A percentile compares a stretch with the other conserved stretches of the same genome.
Evolutionary conservation across 1,140 invertebrate species (phyloP).

Genomic region (Eubasilissa regina): DNA sequence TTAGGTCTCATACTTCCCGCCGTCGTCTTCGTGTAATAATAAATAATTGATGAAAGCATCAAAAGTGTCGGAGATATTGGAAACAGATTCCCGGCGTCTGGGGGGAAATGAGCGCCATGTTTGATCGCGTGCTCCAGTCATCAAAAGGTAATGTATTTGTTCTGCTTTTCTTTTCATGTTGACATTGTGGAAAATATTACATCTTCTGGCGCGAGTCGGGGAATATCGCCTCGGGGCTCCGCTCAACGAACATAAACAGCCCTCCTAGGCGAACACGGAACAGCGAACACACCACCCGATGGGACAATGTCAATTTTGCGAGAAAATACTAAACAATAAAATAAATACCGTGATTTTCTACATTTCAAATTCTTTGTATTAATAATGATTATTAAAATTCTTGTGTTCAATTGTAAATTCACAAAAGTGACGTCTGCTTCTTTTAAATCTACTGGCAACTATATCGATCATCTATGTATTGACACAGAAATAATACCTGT

Average conservation of each 20-base stretch:
- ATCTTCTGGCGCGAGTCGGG: slow-evolving; percentile 11
- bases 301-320: neutral
- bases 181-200: slow-evolving; percentile 49
- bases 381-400: too few relatives aligned
- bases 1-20: too few relatives aligned
- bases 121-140: slow-evolving; percentile 29
- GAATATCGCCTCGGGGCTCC: slow-evolving; percentile 36
- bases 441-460: too few relatives aligned
- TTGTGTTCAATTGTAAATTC: too few relatives aligned
- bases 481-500: too few relatives aligned
- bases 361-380: too few relatives aligned
- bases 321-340: neutral
- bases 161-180: slow-evolving; percentile 49
- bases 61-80: slow-evolving; percentile 5
- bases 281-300: neutral
- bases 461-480: too few relatives aligned
- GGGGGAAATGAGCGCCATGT: slow-evolving; percentile 15
- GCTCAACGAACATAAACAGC: slow-evolving; percentile 38
- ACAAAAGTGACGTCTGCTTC: too few relatives aligned
- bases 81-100: slow-evolving; percentile 38
- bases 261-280: neutral
- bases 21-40: too few relatives aligned
- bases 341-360: too few relatives aligned
- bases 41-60: slow-evolving; percentile 21
- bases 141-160: slow-evolving; percentile 49